Base-by-base conservation (phyloP, 30 jellyfish, hydroid and myxozoan genomes). In the Rhopilema esculentum region DNA sequence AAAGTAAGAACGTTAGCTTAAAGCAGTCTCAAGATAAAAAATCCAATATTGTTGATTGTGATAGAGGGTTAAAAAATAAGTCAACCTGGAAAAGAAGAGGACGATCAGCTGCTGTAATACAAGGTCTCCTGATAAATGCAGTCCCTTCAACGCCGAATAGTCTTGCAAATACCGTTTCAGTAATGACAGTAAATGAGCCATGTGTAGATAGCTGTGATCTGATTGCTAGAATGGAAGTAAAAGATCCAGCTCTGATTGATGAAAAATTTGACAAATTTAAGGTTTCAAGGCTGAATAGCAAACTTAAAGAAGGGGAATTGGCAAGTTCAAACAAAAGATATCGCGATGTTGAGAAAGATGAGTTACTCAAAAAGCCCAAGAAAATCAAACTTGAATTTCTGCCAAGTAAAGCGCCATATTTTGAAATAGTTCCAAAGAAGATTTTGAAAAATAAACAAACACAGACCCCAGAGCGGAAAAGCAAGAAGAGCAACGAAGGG, bases 381-480 rank as follows among this genome's bases (percentile, higher is more conserved):
- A 83, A 71, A 52, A 83, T 83, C 1, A 83, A 83, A 48, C 67
- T 83, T 16, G 91, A 69, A 49, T 50, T 83, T 7, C 70, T 83
- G 15, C 48, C 74, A 61, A 83, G 79, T 28, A 83, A 83, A 40
- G 85, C 83, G 52, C 79, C 67, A 27, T 31, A 67, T 19, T 83
- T 83, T 28, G 91, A 71, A 29, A 68, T 83, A 0, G 49, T 61
- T 27, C 91, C 84, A 17, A 85, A 75, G 88, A 85, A 85, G 69
- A 66, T 29, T 4, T 28, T 75, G 49, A 85, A 85, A 49, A 85
- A 85, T 68, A 85, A 85, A 61, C 94, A 85, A 67, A 75, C 94
- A 12, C 88, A 85, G 51, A 85, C 94, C 27, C 94, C 94, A 0
- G 94, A 85, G 69, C 29, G 87, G 71, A 72, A 72, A 25, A 49